These are phyloP conservation scores for Gadopsis marmoratus DNA, from an alignment of 2,797 vertebrate species.

Conservation along the genomic window DNA sequence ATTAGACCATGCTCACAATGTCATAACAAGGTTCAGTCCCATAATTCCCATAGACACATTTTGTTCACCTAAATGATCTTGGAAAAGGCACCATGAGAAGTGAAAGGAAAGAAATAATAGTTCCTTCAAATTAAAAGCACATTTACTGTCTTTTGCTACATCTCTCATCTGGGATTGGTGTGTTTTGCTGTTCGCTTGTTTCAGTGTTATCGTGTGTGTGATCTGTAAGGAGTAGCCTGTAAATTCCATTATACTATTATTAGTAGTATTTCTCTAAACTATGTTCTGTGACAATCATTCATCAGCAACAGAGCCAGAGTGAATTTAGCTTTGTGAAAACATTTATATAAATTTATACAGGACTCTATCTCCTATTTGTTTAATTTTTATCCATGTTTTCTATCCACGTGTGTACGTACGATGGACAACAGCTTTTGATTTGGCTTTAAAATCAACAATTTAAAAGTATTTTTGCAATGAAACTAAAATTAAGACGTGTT, in stretches of 20 bases:
- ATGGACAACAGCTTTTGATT: neutral
- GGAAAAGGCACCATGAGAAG: constrained; percentile 44
- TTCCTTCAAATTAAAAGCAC: constrained; percentile 35
- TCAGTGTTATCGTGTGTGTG: neutral
- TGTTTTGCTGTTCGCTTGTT: neutral
- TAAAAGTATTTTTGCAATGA: constrained; percentile 14
- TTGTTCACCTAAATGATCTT: constrained; percentile 9
- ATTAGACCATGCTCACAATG: constrained; percentile 8
- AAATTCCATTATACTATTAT: neutral
- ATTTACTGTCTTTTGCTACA: constrained; percentile 35
- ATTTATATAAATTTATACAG: neutral
- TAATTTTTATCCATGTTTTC: neutral
- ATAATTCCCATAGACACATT: neutral
- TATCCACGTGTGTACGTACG: neutral
- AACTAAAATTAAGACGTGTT: constrained; percentile 19
- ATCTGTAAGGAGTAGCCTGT: neutral
- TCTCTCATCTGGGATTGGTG: neutral
- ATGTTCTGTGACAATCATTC: neutral
- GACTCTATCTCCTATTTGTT: neutral
- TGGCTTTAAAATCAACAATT: neutral
- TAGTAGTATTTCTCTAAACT: neutral
- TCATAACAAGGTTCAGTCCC: neutral
- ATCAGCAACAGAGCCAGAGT: neutral
- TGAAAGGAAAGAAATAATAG: neutral
- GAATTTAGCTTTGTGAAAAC: constrained; percentile 2